A percentile compares a stretch with the other conserved stretches of the same genome.
These are phyloP conservation scores for Etheostoma perlongum DNA, from an alignment of 2,797 vertebrate species.

Conservation along the genomic window DNA sequence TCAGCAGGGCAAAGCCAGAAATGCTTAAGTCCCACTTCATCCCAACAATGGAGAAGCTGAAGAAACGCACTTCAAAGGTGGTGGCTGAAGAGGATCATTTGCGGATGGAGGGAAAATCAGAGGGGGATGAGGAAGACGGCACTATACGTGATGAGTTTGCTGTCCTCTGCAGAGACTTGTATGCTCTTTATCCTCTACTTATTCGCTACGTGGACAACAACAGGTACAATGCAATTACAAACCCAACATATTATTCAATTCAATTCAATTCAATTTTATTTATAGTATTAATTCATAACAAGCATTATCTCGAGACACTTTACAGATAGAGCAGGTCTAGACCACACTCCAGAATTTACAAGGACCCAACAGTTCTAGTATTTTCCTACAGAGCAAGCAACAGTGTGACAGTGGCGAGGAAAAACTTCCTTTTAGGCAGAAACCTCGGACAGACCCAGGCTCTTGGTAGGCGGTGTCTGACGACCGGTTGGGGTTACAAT, in stretches of 20 bases:
- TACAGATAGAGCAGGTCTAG: too few relatives aligned
- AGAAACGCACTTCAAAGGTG: constrained; percentile 93
- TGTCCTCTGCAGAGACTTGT: constrained; percentile 94
- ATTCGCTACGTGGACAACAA: constrained; percentile 98
- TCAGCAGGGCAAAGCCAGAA: constrained; percentile 92
- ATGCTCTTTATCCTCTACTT: constrained; percentile 94
- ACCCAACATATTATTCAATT: not conserved
- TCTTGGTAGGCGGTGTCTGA: too few relatives aligned
- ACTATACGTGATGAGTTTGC: constrained; percentile 95
- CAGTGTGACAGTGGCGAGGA: too few relatives aligned
- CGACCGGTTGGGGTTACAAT: too few relatives aligned
- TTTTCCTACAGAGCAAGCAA: too few relatives aligned
- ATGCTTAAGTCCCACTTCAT: constrained; percentile 96
- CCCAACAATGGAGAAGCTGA: constrained; percentile 95
- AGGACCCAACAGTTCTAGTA: too few relatives aligned
- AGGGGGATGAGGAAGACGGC: constrained; percentile 91
- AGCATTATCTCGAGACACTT: too few relatives aligned
- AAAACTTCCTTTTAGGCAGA: too few relatives aligned
- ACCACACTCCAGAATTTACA: too few relatives aligned
- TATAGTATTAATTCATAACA: too few relatives aligned
- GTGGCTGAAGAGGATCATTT: constrained; percentile 96
- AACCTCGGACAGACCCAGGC: too few relatives aligned
- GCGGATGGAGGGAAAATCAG: constrained; percentile 92
- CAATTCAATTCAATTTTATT: too few relatives aligned
- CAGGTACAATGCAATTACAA: constrained; percentile 82